Percentiles rank a stretch among this genome's conserved stretches.
Conservation (phyloP, 2,113 vertebrate genomes). For the Pan troglodytes region NHGRI_mPanTro3-v2.1_pri NC_072407.2:126604001-126604500, state of each 20-base stretch:
- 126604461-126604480: too few species aligned
- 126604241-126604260: slow-evolving; percentile 68
- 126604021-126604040: slow-evolving; percentile 42
- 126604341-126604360: slow-evolving; percentile 47
- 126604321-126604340: slow-evolving; percentile 60
- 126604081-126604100: neutral
- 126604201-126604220: slow-evolving; percentile 61
- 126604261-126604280: slow-evolving; percentile 48
- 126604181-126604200: slow-evolving; percentile 64
- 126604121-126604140: slow-evolving; percentile 42
- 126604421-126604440: slow-evolving; percentile 22
- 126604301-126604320: slow-evolving; percentile 60
- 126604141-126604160: slow-evolving; percentile 62
- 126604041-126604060: slow-evolving; percentile 37
- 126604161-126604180: slow-evolving; percentile 57
- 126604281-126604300: slow-evolving; percentile 63
- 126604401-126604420: neutral
- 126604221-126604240: slow-evolving; percentile 51
- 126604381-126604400: slow-evolving; percentile 40
- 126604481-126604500: too few species aligned
- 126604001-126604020: slow-evolving; percentile 41
- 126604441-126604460: slow-evolving; percentile 44
- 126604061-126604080: slow-evolving; percentile 8
- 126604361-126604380: slow-evolving; percentile 31
- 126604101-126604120: slow-evolving; percentile 35